Conservation (phyloP, 2,113 vertebrate species). For the Struthidea cinerea region DNA sequence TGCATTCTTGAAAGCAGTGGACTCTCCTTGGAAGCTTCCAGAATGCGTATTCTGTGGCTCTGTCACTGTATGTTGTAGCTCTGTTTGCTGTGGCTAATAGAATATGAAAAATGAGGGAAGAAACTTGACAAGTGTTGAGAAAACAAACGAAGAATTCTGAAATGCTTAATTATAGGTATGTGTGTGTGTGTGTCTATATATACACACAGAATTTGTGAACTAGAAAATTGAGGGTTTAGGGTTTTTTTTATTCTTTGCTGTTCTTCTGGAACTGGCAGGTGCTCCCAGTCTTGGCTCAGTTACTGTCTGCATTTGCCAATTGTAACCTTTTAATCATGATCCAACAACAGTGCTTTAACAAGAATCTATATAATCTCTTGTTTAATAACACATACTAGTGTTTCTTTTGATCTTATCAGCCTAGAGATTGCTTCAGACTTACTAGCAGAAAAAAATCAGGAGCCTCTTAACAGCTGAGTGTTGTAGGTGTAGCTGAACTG, state of each 20-base stretch:
- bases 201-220: background rate
- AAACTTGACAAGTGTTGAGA: background rate
- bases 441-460: constrained; percentile 1
- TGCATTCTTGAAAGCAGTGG: background rate
- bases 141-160: background rate
- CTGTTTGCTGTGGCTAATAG: background rate
- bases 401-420: constrained; percentile 67
- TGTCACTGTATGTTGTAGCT: background rate
- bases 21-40: background rate
- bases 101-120: background rate
- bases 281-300: background rate
- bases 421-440: constrained; percentile 41
- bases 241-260: background rate
- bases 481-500: constrained; percentile 41
- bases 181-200: background rate
- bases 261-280: background rate
- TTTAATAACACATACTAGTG: constrained; percentile 51
- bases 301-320: constrained; percentile 20
- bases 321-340: constrained; percentile 37
- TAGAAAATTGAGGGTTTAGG: background rate
- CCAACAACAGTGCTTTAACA: constrained; percentile 34
- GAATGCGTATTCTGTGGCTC: background rate
- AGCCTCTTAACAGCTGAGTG: constrained; percentile 12
- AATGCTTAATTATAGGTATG: background rate
- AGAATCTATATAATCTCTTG: constrained; percentile 50